phyloP scores from a whole-genome alignment of 2,888 invertebrate species.

The Anoplius nigerrimus region DNA sequence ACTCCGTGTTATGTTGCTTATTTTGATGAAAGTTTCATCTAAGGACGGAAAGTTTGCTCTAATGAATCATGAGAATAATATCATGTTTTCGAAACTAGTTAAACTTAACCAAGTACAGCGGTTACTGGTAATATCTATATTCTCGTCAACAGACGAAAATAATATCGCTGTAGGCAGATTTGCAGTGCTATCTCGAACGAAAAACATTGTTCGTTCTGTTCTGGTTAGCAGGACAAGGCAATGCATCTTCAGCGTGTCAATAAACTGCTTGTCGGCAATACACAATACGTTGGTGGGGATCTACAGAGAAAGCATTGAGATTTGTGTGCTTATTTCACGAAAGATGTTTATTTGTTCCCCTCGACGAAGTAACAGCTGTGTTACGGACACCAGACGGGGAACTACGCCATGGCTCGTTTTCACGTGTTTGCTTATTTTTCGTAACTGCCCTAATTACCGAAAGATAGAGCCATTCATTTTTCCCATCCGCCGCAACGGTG shows the following conservation, averaged over 20 bases:
- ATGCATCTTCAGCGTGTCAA: slow-evolving; percentile 16
- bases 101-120: no score
- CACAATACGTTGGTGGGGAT: not conserved
- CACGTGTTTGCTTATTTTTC: slow-evolving; percentile 61
- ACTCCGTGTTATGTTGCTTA: no score
- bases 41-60: no score
- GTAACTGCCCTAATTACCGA: slow-evolving; percentile 66
- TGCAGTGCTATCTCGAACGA: no score
- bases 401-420: slow-evolving; percentile 29
- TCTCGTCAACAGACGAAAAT: no score
- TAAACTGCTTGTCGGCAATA: slow-evolving; percentile 12
- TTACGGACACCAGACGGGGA: slow-evolving; percentile 33
- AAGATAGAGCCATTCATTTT: slow-evolving; percentile 70
- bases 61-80: no score
- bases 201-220: not conserved
- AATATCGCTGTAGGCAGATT: no score
- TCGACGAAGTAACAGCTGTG: slow-evolving; percentile 63
- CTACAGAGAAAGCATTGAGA: slow-evolving; percentile 40
- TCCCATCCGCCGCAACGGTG: slow-evolving; percentile 30
- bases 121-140: no score
- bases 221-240: no score
- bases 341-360: slow-evolving; percentile 64
- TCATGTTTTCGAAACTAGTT: no score
- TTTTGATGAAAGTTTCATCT: no score
- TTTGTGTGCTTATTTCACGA: slow-evolving; percentile 64